Base-by-base conservation (phyloP, 2,797 vertebrate species). In the Trachops cirrhosus region DNA sequence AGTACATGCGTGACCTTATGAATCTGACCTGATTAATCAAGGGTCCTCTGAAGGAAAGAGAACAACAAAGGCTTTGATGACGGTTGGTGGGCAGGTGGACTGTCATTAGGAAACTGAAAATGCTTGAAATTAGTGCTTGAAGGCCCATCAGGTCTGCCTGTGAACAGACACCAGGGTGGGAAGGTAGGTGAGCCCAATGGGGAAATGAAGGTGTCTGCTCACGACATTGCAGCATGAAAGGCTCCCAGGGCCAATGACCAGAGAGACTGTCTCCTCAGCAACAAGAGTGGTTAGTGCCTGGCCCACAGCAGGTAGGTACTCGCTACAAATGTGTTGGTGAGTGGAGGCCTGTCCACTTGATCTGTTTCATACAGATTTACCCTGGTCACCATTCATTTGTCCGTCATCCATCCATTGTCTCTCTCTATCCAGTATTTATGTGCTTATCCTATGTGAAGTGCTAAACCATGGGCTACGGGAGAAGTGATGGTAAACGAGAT, bases 11-110 rank as follows among this genome's bases (percentile, higher is more conserved):
- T 46, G 59, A 48, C 59, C 95, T 92, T 88, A 50, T 54, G 41
- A 83, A 93, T 84, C 87, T 82, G 83, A 93, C 73, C 89, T 89
- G 48, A 84, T 94, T 96, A 91, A 90, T 93, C 83, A 96, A 92
- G 82, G 2, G 9, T 80, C 39, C 77, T 64, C 37, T 5, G 54
- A 89, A 37, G 46, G 54, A 91, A 87, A 52, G 80, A 73, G n/a
- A 93, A 85, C 74, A 93, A 52, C 67, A 70, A 26, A 37, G 73
- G 64, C 5, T 75, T 80, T 44, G 5, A 24, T 48, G 48, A 75
- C 54, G 18, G 37, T 48, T 84, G 70, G 59, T 4, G 86, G 83
- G 86, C 46, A 73, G 82, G 71, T n/a, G 26, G 37, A 26, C 26
- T 89, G 26, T 90, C 52, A 41, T 50, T 59, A 54, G 57, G 39